These are phyloP conservation scores for Oophaga pumilio DNA, from an alignment of 2,113 vertebrate genomes.

Conservation along the genomic window DNA sequence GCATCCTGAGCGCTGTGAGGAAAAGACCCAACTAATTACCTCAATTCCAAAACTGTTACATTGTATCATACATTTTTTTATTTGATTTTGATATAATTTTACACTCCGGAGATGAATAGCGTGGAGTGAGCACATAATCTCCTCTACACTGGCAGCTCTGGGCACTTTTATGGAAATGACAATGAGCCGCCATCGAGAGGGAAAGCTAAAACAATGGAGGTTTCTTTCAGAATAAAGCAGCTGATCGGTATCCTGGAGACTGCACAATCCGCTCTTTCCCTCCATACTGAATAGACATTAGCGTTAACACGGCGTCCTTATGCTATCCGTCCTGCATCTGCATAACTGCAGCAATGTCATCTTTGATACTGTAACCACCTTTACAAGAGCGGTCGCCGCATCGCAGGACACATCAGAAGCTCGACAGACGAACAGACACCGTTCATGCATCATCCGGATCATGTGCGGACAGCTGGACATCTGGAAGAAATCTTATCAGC, in stretches of 20 bases:
- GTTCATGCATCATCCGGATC: not conserved
- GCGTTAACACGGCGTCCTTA: not conserved
- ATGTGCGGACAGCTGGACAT: not conserved
- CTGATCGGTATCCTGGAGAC: not conserved
- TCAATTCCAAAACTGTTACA: not conserved
- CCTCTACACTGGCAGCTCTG: not conserved
- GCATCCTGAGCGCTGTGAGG: not conserved
- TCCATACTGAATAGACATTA: not conserved
- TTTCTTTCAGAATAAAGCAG: not conserved
- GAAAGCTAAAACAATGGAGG: not conserved
- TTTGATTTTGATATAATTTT: conserved; percentile 15
- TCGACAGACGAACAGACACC: not conserved
- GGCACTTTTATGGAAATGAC: conserved; percentile 8
- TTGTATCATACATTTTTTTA: not conserved
- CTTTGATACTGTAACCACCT: conserved; percentile 31
- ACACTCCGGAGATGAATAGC: conserved; percentile 6
- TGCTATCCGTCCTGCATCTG: conserved; percentile 5
- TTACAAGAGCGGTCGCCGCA: conserved; percentile 20
- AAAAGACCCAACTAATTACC: not conserved
- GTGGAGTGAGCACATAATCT: not conserved
- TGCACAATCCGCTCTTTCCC: not conserved
- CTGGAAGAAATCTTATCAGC: not conserved
- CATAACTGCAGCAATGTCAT: conserved; percentile 33
- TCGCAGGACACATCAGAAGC: not conserved
- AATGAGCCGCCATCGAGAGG: not conserved